Evolutionary conservation across 35 echinoderm and acorn worm genomes (phyloP).

Genomic region (Holothuria glaberrima): DNA sequence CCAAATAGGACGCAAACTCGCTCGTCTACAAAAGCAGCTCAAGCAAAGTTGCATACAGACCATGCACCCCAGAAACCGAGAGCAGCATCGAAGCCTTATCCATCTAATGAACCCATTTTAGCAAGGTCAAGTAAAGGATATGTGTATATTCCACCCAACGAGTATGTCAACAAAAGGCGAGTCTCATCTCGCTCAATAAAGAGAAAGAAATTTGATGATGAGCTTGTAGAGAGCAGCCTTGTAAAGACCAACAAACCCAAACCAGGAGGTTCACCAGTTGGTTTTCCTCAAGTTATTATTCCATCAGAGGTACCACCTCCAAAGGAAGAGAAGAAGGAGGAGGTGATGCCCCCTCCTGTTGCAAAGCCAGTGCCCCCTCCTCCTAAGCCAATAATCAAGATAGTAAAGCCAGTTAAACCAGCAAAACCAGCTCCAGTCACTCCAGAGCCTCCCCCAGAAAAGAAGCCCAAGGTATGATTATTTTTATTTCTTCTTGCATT

Average conservation of each 20-base stretch:
- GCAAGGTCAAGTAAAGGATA: slow-evolving; percentile 48
- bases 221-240: slow-evolving; percentile 95
- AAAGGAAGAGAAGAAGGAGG: slow-evolving; percentile 70
- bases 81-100: slow-evolving; percentile 32
- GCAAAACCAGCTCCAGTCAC: slow-evolving; percentile 35
- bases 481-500: no score
- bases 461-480: slow-evolving; percentile 31
- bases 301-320: slow-evolving; percentile 5
- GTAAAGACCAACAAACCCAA: slow-evolving; percentile 59
- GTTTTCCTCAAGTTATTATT: neutral
- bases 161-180: slow-evolving; percentile 74
- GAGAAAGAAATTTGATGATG: slow-evolving; percentile 99
- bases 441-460: slow-evolving; percentile 29
- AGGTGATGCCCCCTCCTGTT: slow-evolving; percentile 40
- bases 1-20: slow-evolving; percentile 38
- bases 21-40: slow-evolving; percentile 29
- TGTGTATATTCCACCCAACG: slow-evolving; percentile 52
- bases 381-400: slow-evolving; percentile 34
- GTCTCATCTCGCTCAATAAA: slow-evolving; percentile 97
- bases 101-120: slow-evolving; percentile 34
- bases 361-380: slow-evolving; percentile 46
- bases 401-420: slow-evolving; percentile 24
- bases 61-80: slow-evolving; percentile 11
- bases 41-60: slow-evolving; percentile 9
- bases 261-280: slow-evolving; percentile 28